Evolutionary conservation across 2,113 vertebrate genomes (phyloP).

Genomic region (Crypturellus undulatus): DNA sequence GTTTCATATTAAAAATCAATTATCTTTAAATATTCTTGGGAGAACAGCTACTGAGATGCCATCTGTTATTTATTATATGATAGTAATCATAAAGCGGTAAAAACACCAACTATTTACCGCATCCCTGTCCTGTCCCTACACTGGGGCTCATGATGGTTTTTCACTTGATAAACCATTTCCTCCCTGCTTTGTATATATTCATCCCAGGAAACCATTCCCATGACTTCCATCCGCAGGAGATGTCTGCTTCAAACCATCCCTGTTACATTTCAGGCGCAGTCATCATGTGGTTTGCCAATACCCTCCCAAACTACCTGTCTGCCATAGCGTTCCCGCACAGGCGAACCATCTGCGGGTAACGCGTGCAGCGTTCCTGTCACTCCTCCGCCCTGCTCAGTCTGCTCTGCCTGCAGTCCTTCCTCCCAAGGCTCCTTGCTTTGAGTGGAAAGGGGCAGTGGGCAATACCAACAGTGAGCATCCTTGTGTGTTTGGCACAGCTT

Average conservation of each 20-base stretch:
- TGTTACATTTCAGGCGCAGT: background rate
- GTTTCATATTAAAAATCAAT: background rate
- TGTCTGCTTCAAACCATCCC: background rate
- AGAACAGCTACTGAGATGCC: background rate
- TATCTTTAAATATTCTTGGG: background rate
- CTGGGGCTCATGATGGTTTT: too few relatives aligned
- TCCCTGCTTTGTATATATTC: background rate
- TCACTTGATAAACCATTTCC: background rate
- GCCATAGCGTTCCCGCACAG: background rate
- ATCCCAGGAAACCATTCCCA: background rate
- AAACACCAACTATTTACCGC: background rate
- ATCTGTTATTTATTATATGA: background rate
- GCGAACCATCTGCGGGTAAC: background rate
- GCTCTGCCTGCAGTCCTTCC: background rate
- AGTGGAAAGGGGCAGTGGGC: background rate
- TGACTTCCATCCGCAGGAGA: background rate
- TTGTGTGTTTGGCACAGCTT: slow-evolving; percentile 78
- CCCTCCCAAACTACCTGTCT: background rate
- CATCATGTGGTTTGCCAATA: background rate
- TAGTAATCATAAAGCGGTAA: background rate
- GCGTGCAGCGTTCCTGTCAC: rapidly evolving
- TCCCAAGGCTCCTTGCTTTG: background rate
- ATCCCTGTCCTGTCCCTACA: background rate
- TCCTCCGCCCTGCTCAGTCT: background rate
- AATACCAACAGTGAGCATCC: rapidly evolving